Base-by-base conservation (phyloP, 2,113 vertebrate genomes). In the Bufo gargarizans region DNA sequence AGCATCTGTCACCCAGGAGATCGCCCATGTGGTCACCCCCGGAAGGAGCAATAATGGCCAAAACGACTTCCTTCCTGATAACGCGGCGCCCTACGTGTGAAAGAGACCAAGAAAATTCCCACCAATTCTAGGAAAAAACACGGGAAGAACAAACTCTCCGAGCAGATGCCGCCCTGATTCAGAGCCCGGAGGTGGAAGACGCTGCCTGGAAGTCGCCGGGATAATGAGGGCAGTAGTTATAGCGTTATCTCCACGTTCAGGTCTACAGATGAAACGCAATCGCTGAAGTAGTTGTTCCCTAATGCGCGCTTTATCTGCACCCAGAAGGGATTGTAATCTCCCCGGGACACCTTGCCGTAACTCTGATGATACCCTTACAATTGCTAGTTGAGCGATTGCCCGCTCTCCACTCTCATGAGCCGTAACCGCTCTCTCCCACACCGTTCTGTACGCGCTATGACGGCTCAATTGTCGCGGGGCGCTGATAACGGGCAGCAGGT, bases 331-430 rank as follows among this genome's bases (percentile, higher is more conserved):
- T 5, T 53, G 53, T 53, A 53, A 9, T 6, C 9, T 53, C 53
- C 53, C 53, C 9, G 53, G 53, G 53, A 5, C 5, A 9, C 53
- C 53, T 33, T 33, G 53, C 53, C 5, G 53, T 53, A 5, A 53
- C 9, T 53, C 53, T 53, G 53, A 53, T 5, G 9, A 53, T 33
- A 33, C 33, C 33, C 33, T 33, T 33, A 33, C 33, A 33, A 33
- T 33, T 33, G 33, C 33, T 33, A 33, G 9, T 53, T 53, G 53
- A 9, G 9, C 5, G 53, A 53, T 9, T 5, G 53, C 12, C 56
- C 9, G 19, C 4, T 43, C 10, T 12, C 33, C 47, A 0, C 1
- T 0, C 11, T 6, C 3, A 0, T 47, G 71, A n/a, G 4, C 0
- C n/a, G 49, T 77, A 20, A n/a, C 76, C 8, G 22, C 77, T 22